These are phyloP conservation scores for Zingel zingel DNA, from an alignment of 2,113 vertebrate genomes.

Conservation along the genomic window DNA sequence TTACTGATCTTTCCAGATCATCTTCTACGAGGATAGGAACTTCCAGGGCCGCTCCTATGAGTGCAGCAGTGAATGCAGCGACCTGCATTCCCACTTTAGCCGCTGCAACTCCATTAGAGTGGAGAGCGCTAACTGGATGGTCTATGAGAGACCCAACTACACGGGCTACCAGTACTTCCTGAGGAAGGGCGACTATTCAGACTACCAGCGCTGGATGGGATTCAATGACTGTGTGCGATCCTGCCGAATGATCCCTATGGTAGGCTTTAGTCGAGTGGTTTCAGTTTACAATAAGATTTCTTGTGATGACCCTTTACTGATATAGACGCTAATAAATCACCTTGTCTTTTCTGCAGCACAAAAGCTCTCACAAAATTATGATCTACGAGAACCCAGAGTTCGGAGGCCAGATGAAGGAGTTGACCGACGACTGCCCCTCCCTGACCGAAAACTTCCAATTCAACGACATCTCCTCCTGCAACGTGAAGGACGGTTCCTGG, in stretches of 20 bases:
- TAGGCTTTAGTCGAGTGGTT: conserved; percentile 7
- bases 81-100: conserved; percentile 82
- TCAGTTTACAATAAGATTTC: neutral
- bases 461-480: conserved; percentile 79
- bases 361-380: conserved; percentile 75
- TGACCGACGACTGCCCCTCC: conserved; percentile 77
- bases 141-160: conserved; percentile 81
- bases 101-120: conserved; percentile 83
- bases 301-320: neutral
- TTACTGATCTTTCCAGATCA: conserved; percentile 62
- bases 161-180: conserved; percentile 83
- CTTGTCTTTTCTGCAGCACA: conserved; percentile 52
- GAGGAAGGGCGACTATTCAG: conserved; percentile 77
- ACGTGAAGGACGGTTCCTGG: conserved; percentile 81
- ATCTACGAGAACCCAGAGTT: conserved; percentile 79
- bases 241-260: conserved; percentile 78
- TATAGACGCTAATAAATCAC: neutral
- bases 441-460: conserved; percentile 75
- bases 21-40: conserved; percentile 83
- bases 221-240: conserved; percentile 82
- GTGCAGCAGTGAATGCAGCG: conserved; percentile 73
- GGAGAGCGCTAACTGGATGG: conserved; percentile 81
- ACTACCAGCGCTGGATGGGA: conserved; percentile 83
- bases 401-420: conserved; percentile 78
- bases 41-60: conserved; percentile 82